Evolutionary conservation across 2,113 vertebrate species (phyloP).

Genomic region (Steatornis caripensis): DNA sequence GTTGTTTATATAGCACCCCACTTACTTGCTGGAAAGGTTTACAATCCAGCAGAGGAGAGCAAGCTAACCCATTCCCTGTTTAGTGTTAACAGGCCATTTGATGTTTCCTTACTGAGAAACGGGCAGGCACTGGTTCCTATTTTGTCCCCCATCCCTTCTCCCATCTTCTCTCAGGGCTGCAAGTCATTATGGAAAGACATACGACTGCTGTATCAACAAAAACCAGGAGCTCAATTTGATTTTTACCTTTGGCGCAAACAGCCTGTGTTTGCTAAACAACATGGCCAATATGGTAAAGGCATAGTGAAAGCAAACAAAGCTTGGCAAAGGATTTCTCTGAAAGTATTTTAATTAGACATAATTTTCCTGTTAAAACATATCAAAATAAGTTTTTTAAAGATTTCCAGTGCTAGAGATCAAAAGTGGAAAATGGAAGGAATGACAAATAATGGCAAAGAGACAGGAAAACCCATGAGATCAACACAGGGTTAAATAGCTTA

Average conservation of each 20-base stretch:
- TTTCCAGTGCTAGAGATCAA: not conserved
- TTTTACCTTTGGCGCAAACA: not conserved
- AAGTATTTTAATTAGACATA: not conserved
- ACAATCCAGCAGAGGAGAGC: not conserved
- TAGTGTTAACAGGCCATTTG: not conserved
- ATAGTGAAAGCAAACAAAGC: not conserved
- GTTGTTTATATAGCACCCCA: not conserved
- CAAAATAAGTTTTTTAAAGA: not conserved
- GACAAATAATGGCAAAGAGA: conserved; percentile 1
- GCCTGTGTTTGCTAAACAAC: not conserved
- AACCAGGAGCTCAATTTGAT: not conserved
- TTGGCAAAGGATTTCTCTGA: not conserved
- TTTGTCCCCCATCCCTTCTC: not conserved
- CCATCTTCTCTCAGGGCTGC: not conserved
- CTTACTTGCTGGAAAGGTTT: not conserved
- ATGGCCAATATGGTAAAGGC: not conserved
- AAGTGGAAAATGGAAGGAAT: not conserved
- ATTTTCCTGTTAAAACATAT: not conserved
- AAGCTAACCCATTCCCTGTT: not conserved
- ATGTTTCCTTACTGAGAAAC: not conserved
- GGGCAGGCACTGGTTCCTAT: not conserved
- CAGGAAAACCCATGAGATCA: not conserved
- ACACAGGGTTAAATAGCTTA: not conserved
- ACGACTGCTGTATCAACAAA: not conserved
- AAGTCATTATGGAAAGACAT: not conserved